These are phyloP conservation scores for Dunckerocampus dactyliophorus DNA, from an alignment of 2,113 vertebrate genomes.

Conservation along the genomic window DNA sequence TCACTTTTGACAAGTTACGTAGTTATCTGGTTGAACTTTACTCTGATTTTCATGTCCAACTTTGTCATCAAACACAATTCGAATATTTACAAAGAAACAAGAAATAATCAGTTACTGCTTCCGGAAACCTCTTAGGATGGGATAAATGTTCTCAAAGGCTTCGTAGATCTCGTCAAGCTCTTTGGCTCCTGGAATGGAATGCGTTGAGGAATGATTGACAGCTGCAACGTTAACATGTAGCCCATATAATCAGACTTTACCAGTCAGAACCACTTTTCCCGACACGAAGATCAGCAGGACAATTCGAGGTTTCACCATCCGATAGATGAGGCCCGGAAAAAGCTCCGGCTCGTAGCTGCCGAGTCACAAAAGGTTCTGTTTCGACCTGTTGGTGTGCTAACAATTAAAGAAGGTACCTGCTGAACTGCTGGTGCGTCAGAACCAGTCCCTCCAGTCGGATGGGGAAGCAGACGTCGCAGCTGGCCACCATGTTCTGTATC, in stretches of 20 bases:
- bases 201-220: background rate
- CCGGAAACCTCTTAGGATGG: conserved; percentile 90
- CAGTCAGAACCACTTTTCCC: conserved; percentile 94
- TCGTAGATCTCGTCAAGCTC: conserved; percentile 92
- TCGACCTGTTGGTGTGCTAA: background rate
- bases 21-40: too few species aligned
- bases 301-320: conserved; percentile 96
- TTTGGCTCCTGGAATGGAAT: conserved; percentile 83
- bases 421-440: conserved; percentile 91
- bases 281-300: conserved; percentile 97
- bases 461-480: conserved; percentile 92
- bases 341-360: conserved; percentile 93
- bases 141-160: conserved; percentile 98
- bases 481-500: conserved; percentile 98
- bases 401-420: conserved; percentile 72
- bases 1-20: too few species aligned
- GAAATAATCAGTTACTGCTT: conserved; percentile 70
- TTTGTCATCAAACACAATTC: background rate
- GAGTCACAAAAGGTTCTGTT: background rate
- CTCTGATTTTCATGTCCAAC: background rate
- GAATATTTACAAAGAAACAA: conserved; percentile 4
- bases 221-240: background rate
- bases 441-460: conserved; percentile 90
- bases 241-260: conserved; percentile 52
- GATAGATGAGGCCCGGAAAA: conserved; percentile 95